Conservation (phyloP, 2,113 vertebrate species). For the Naja naja region DNA sequence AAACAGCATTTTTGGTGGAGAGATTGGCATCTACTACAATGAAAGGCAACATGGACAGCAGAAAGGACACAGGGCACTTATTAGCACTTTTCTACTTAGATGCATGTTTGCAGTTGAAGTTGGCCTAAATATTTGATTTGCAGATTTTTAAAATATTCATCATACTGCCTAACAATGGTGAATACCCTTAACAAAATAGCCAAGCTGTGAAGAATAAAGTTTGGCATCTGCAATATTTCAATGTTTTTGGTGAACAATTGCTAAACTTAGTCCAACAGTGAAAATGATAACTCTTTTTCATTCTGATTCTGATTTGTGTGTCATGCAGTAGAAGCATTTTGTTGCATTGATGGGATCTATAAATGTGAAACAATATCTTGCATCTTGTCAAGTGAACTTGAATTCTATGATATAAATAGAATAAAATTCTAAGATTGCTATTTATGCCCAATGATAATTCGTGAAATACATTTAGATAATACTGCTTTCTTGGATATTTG, state of each 20-base stretch:
- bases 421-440: background rate
- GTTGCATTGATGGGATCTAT: background rate
- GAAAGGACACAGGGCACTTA: background rate
- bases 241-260: background rate
- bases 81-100: background rate
- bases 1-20: background rate
- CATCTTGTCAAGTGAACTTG: background rate
- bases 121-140: constrained; percentile 41
- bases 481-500: background rate
- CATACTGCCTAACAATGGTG: constrained; percentile 1
- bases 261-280: background rate
- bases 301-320: background rate
- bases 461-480: background rate
- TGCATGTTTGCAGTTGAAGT: constrained; percentile 20
- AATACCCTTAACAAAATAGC: constrained; percentile 1
- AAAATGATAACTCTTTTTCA: constrained; percentile 5
- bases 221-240: constrained; percentile 25
- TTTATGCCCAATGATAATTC: background rate
- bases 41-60: background rate
- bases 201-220: background rate
- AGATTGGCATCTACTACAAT: background rate
- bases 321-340: background rate
- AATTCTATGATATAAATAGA: background rate
- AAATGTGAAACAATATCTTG: background rate
- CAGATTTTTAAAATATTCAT: constrained; percentile 23